Base-by-base conservation (phyloP, 2,113 vertebrate genomes). In the Corythoichthys intestinalis region DNA sequence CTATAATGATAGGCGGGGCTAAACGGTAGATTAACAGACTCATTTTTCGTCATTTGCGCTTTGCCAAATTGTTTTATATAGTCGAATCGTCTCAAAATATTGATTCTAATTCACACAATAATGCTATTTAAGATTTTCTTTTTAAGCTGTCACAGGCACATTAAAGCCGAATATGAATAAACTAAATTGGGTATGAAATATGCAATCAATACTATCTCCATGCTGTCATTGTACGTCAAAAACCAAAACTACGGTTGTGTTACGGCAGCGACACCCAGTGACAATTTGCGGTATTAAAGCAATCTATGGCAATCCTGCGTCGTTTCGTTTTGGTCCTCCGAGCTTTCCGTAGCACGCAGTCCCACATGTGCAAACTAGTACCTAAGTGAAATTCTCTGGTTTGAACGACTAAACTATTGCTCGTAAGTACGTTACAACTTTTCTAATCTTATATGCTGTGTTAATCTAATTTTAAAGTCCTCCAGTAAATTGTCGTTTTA, bases 261-360 rank as follows among this genome's bases (percentile, higher is more conserved):
- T n/a, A 20, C 11, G 41, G 61, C 61, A 63, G 61, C 44, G 44
- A 47, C 61, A 47, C 6, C 41, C 28, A 54, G 3, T 37, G 50
- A 28, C 9, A 41, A 2, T 53, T 53, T 20, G 37, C 13, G 2
- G 5, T 17, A 53, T 13, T 11, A 12, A 14, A 11, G 41, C 41
- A 7, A 2, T 44, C 41, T 44, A 8, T 4, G 38, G 15, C 17
- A 1, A 1, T 14, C 9, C 20, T 8, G 12, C 4, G 6, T 3
- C 12, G 17, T 15, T 17, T 1, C 17, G 6, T 74, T 81, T 84
- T 87, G 87, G 49, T 13, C 82, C 73, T 81, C 65, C 20, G 3
- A 8, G 0, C 7, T 20, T 41, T n/a, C 65, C 52, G 66, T 91
- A 91, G 74, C 87, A 87, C 85, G 85, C 88, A 85, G 48, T 68